Evolutionary conservation across 2,797 vertebrate genomes (phyloP).

Genomic region (Pampus argenteus): DNA sequence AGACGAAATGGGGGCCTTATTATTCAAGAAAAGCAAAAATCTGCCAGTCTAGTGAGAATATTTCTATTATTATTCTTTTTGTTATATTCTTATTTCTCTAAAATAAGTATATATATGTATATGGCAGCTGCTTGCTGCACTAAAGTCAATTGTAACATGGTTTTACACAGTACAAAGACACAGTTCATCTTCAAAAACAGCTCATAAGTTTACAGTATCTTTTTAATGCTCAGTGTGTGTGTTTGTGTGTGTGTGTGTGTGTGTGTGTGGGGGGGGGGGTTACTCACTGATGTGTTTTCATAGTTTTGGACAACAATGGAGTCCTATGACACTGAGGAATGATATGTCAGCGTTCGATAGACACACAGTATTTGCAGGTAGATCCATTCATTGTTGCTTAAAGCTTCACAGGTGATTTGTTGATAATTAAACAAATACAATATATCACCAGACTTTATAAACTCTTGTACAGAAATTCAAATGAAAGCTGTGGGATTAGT

Average conservation of each 20-base stretch:
- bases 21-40: neutral
- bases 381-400: neutral
- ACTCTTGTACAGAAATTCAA: neutral
- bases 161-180: too few species aligned
- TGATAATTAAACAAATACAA: too few species aligned
- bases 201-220: neutral
- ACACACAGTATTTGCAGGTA: too few species aligned
- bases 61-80: too few species aligned
- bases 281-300: neutral
- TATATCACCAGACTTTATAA: neutral
- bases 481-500: neutral
- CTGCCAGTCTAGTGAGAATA: neutral
- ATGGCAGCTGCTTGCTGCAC: neutral
- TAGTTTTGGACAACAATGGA: too few species aligned
- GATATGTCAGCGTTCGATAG: neutral
- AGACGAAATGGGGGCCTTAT: slow-evolving; percentile 41
- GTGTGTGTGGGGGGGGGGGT: neutral
- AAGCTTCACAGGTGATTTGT: too few species aligned
- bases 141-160: neutral
- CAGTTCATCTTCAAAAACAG: neutral
- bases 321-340: neutral
- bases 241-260: neutral
- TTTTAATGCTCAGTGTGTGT: neutral
- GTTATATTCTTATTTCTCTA: too few species aligned
- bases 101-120: too few species aligned